A percentile compares a stretch with the other conserved stretches of the same genome.
Conservation (phyloP, 2,888 invertebrate genomes). For the Celastrina argiolus region DNA sequence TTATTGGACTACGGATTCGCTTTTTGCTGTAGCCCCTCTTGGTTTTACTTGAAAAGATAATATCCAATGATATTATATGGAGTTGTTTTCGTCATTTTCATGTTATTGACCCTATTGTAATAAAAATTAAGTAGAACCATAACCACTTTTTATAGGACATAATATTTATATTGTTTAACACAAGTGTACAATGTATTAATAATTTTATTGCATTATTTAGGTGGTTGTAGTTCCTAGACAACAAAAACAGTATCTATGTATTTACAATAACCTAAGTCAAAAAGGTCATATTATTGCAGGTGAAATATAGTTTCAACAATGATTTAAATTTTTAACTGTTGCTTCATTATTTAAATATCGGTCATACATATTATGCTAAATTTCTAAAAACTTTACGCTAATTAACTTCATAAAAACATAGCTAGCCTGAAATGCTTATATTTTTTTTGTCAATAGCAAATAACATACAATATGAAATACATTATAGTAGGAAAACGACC, state of each 20-base stretch:
- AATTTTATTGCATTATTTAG: neutral
- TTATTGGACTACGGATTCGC: constrained; percentile 49
- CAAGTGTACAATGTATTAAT: neutral
- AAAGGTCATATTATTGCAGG: neutral
- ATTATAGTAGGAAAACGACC: too few relatives aligned
- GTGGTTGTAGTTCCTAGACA: constrained; percentile 17
- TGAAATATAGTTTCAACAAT: neutral
- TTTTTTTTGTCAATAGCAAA: neutral
- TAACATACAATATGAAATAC: neutral
- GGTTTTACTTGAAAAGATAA: constrained; percentile 69
- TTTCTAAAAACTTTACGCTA: constrained; percentile 1
- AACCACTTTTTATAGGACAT: neutral
- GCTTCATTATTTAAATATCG: neutral
- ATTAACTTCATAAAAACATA: neutral
- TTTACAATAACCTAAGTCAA: neutral
- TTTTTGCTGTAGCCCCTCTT: constrained; percentile 66
- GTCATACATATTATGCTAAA: neutral
- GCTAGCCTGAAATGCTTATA: neutral
- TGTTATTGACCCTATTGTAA: neutral
- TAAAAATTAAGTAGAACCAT: neutral
- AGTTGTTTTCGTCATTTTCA: neutral
- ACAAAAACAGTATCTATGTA: neutral
- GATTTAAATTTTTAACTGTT: neutral
- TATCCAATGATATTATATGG: constrained; percentile 32
- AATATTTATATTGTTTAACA: neutral